Conservation (phyloP, 1,140 invertebrate genomes). For the Subanguina moxae region DNA sequence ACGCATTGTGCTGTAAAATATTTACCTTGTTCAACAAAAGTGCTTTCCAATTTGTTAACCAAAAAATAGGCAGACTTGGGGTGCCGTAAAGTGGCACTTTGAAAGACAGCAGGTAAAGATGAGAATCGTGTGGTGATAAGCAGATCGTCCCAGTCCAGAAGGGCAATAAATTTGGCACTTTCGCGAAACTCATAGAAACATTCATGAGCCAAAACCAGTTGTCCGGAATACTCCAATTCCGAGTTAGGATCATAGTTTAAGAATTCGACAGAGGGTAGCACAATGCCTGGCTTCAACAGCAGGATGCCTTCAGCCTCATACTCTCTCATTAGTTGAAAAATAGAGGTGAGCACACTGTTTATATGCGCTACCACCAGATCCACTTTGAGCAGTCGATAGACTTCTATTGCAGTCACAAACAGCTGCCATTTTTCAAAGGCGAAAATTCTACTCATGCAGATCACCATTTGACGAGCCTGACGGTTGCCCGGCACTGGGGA, state of each 20-base stretch:
- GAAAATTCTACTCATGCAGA: constrained; percentile 36
- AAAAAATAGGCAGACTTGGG: constrained; percentile 16
- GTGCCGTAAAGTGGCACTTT: neutral
- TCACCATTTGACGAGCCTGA: constrained; percentile 15
- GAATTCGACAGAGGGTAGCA: constrained; percentile 4
- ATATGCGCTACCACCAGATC: constrained; percentile 31
- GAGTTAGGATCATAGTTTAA: constrained; percentile 28
- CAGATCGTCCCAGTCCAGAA: constrained; percentile 41
- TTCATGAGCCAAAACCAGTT: constrained; percentile 22
- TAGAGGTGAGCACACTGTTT: constrained; percentile 21
- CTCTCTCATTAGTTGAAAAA: constrained; percentile 25
- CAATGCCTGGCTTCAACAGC: neutral
- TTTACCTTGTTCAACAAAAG: neutral
- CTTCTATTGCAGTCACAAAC: constrained; percentile 29
- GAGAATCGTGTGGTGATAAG: constrained; percentile 19
- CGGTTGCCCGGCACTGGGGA: constrained; percentile 1
- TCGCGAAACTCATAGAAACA: constrained; percentile 43
- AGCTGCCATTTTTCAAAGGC: constrained; percentile 38
- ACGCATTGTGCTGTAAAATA: neutral
- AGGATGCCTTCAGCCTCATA: constrained; percentile 28
- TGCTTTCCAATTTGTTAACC: constrained; percentile 17
- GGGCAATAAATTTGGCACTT: constrained; percentile 36
- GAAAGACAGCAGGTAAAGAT: neutral
- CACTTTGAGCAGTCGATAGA: constrained; percentile 29
- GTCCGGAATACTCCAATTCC: constrained; percentile 23